A percentile compares a stretch with the other conserved stretches of the same genome.
phyloP scores from a whole-genome alignment of 2,113 vertebrate genomes.

The Melanostigma gelatinosum region DNA sequence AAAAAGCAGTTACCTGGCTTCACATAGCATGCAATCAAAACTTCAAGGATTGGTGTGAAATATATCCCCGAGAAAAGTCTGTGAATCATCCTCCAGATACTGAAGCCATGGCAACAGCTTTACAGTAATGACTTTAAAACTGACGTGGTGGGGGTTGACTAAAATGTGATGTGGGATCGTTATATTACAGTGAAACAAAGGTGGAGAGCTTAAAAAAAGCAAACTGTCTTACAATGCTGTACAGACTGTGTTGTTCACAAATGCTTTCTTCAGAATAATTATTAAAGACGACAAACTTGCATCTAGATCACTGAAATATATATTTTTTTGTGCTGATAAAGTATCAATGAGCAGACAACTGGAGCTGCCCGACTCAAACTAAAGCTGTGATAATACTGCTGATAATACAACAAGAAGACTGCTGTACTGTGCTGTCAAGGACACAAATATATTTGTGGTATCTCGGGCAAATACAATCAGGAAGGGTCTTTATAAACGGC shows the following conservation, averaged over 20 bases:
- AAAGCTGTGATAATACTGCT: constrained; percentile 34
- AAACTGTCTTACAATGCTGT: not conserved
- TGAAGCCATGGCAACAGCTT: constrained; percentile 79
- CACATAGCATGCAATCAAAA: constrained; percentile 15
- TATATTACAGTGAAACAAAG: constrained; percentile 43
- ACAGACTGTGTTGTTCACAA: not conserved
- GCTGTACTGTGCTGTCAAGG: constrained; percentile 1
- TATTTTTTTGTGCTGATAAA: constrained; percentile 25
- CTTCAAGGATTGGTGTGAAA: constrained; percentile 47
- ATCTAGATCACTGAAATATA: constrained; percentile 14
- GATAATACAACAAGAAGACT: constrained; percentile 10
- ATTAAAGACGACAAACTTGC: constrained; percentile 1
- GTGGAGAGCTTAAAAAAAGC: constrained; percentile 9
- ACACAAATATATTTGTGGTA: constrained; percentile 12
- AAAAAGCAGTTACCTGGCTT: not conserved
- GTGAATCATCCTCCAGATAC: constrained; percentile 64
- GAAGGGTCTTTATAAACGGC: constrained; percentile 3
- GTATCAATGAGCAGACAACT: not conserved
- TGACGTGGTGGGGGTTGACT: constrained; percentile 34
- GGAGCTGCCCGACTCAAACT: constrained; percentile 24
- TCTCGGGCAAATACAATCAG: constrained; percentile 17
- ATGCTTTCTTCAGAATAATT: not conserved
- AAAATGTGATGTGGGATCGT: constrained; percentile 35
- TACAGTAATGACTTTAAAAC: constrained; percentile 62
- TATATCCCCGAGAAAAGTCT: constrained; percentile 32